These are phyloP conservation scores for Odobenus rosmarus DNA, from an alignment of 2,113 vertebrate species.

Conservation along the genomic window DNA sequence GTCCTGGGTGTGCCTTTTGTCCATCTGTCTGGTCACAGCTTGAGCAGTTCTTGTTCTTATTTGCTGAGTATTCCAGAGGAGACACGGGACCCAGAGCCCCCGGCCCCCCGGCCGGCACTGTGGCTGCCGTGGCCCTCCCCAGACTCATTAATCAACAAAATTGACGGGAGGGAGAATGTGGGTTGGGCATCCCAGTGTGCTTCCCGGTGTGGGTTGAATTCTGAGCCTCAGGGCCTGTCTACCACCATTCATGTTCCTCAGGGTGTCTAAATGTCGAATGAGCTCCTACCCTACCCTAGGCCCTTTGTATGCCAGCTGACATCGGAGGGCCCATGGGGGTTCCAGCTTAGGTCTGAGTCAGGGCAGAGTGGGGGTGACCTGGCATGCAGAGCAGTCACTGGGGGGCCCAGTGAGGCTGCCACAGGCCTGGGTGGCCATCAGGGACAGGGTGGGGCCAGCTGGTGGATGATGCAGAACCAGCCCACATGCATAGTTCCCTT, in stretches of 20 bases:
- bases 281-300: neutral
- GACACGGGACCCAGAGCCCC: too few species aligned
- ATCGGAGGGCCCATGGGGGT: fast-evolving
- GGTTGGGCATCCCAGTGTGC: neutral
- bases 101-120: fast-evolving
- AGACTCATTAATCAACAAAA: too few species aligned
- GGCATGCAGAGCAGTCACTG: neutral
- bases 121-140: neutral
- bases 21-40: neutral
- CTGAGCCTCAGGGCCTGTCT: too few species aligned
- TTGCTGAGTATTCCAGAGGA: neutral
- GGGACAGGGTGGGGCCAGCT: neutral
- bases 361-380: neutral
- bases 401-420: neutral
- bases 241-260: fast-evolving
- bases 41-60: neutral
- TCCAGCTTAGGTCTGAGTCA: neutral
- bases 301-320: too few species aligned
- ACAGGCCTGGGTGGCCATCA: neutral
- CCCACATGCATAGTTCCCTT: fast-evolving
- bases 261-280: too few species aligned
- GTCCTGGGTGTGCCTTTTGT: neutral
- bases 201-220: neutral
- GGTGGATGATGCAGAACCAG: fast-evolving
- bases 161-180: neutral